Conservation (phyloP, 2,888 invertebrate species). For the Leistus spinibarbis region DNA sequence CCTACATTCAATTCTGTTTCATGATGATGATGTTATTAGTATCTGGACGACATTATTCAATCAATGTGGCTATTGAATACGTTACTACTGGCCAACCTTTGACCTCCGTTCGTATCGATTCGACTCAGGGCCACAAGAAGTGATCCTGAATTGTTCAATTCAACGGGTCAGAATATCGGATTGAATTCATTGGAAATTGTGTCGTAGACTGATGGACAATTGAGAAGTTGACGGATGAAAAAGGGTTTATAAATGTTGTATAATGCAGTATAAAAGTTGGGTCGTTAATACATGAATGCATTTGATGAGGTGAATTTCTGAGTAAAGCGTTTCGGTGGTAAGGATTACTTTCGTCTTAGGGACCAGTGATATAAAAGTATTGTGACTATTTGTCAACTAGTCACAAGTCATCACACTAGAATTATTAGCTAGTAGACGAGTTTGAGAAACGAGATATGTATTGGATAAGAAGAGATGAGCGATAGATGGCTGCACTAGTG, state of each 20-base stretch:
- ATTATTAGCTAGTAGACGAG: not conserved
- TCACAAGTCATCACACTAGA: not conserved
- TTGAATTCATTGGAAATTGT: no score
- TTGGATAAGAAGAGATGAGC: constrained; percentile 41
- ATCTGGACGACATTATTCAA: not conserved
- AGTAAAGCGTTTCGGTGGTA: no score
- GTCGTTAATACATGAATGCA: no score
- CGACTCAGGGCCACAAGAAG: not conserved
- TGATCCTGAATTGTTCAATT: not conserved
- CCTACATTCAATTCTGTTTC: not conserved
- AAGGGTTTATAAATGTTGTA: no score
- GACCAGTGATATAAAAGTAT: no score
- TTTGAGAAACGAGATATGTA: not conserved
- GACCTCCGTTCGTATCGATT: not conserved
- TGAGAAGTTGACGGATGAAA: no score
- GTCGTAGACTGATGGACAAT: no score
- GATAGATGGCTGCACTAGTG: constrained; percentile 46
- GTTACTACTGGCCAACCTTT: not conserved
- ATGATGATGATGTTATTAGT: not conserved
- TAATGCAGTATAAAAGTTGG: no score
- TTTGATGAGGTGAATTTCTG: no score
- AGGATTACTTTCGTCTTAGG: no score
- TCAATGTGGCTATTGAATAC: not conserved
- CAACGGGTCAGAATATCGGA: no score
- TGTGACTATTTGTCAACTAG: not conserved